Percentiles rank a stretch among this genome's conserved stretches.
These are phyloP conservation scores for Onychomys arenicola DNA, from an alignment of 2,797 vertebrate species.

Conservation along the genomic window DNA sequence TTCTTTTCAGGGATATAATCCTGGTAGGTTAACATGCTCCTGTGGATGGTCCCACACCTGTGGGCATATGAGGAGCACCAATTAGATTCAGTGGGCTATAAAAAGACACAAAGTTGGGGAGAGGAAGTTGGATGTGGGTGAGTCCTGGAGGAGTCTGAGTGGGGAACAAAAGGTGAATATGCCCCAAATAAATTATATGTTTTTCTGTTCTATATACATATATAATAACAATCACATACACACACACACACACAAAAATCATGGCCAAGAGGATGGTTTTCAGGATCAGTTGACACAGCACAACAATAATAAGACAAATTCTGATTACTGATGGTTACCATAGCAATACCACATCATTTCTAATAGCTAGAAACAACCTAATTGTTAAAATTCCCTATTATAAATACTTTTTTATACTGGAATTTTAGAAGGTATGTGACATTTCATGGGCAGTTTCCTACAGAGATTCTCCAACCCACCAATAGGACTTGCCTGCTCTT, in stretches of 20 bases:
- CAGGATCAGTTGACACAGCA: constrained; percentile 5
- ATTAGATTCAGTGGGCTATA: not conserved
- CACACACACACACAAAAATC: not conserved
- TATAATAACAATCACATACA: not conserved
- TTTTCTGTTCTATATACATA: not conserved
- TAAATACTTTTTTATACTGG: not conserved
- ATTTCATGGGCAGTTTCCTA: not conserved
- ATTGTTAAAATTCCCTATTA: not conserved
- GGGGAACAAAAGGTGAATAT: not conserved
- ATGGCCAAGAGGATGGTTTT: not conserved
- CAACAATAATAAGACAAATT: not conserved
- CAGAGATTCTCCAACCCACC: not conserved
- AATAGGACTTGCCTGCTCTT: not conserved
- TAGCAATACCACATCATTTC: not conserved
- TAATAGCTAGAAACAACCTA: not conserved
- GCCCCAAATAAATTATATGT: not conserved
- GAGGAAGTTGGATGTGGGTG: not conserved
- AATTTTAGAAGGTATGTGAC: constrained; percentile 18
- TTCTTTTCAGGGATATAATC: not conserved
- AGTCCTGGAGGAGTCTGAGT: not conserved
- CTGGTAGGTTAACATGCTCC: too few species aligned
- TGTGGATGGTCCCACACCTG: not conserved
- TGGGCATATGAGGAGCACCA: not conserved
- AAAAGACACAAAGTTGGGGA: not conserved
- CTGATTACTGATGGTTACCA: not conserved